A percentile compares a stretch with the other conserved stretches of the same genome.
Evolutionary conservation across 2,888 invertebrate genomes (phyloP).

Genomic region (Escarpia spicata): DNA sequence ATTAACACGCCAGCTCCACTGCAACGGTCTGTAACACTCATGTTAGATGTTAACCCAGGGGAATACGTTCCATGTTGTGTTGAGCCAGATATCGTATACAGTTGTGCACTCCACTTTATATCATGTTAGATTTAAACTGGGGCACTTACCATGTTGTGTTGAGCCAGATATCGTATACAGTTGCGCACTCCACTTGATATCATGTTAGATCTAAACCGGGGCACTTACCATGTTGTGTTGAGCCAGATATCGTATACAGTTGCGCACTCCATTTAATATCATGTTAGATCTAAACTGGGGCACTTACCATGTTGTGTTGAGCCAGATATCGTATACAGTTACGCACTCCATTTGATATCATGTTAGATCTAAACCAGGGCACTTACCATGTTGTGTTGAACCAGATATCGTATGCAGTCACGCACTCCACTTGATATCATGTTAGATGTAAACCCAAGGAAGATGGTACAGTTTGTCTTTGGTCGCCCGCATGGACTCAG

Average conservation of each 20-base stretch:
- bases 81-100: slow-evolving; percentile 87
- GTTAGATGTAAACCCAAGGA: slow-evolving; percentile 92
- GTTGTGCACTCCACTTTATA: slow-evolving; percentile 93
- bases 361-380: slow-evolving; percentile 87
- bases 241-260: slow-evolving; percentile 85
- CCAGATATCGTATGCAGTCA: slow-evolving; percentile 88
- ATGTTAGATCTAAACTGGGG: slow-evolving; percentile 90
- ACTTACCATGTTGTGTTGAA: slow-evolving; percentile 83
- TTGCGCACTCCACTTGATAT: slow-evolving; percentile 95
- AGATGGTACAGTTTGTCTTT: slow-evolving; percentile 83
- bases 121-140: slow-evolving; percentile 93
- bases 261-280: slow-evolving; percentile 86
- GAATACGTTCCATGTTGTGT: slow-evolving; percentile 82
- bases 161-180: slow-evolving; percentile 84
- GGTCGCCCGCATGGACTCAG: slow-evolving; percentile 73
- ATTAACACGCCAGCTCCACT: no score
- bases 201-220: slow-evolving; percentile 92
- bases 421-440: slow-evolving; percentile 94
- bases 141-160: slow-evolving; percentile 61
- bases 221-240: not conserved
- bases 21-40: no score
- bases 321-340: slow-evolving; percentile 88
- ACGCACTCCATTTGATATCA: slow-evolving; percentile 85
- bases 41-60: slow-evolving; percentile 70
- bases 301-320: slow-evolving; percentile 78